Base-by-base conservation (phyloP, 2,888 invertebrate species). In the Cryptocheilus praepositus region DNA sequence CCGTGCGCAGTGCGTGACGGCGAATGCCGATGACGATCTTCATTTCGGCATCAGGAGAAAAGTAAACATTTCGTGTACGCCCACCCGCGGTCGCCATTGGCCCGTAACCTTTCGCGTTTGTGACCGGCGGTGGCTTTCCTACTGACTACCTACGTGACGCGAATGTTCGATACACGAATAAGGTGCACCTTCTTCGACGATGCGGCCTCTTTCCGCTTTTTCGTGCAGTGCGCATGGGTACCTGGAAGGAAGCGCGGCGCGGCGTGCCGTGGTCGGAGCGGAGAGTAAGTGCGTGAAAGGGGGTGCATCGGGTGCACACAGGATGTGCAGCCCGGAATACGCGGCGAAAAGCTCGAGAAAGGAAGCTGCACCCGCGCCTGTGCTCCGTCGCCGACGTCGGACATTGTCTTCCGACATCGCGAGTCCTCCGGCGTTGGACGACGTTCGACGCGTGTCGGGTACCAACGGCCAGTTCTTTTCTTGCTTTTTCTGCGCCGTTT, bases 171-270 rank as follows among this genome's bases (percentile, higher is more conserved):
- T 79, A 79, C 79, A 69, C 79, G 79, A 79, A 79, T 79, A 79
- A 79, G 80, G 77, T 71, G 77, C 76, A 79, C 79, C 79, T 73
- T 73, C 77, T 73, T 70, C 73, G 70, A 58, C 71, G 79, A 73
- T 65, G 73, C 75, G 71, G 69, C 73, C 79, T 78, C 77, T 49
- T 18, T 74, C 71, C 69, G 75, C 75, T 79, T 79, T 79, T 79
- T 79, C 79, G 79, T 77, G 79, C 70, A 79, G 80, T 79, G 79
- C 80, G 79, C 79, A 79, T 79, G 79, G 77, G 73, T 79, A 78
- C 76, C 80, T 77, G 73, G 67, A 79, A 77, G 79, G 75, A 79
- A 79, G 68, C 49, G 46, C 49, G 22, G 58, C 36, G 57, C 43
- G 45, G 57, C 43, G 43, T 64, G 62, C 69, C 64, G 66, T 55